Evolutionary conservation across 2,797 vertebrate genomes (phyloP), one percentile per base, ranked within the genome.

Genomic region (Pyrocephalus nanus): DNA sequence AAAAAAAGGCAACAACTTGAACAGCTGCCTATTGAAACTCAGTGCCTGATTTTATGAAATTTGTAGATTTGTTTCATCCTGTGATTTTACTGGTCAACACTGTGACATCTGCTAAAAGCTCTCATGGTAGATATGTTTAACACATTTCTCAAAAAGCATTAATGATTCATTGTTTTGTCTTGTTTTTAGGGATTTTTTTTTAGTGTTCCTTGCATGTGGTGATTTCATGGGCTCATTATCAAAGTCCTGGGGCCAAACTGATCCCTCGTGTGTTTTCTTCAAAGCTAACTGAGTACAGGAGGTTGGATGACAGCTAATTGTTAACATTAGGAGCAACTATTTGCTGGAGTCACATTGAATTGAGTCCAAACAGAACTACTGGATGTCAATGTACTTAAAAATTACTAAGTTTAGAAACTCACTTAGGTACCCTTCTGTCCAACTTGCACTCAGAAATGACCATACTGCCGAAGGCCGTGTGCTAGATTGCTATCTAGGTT

Each of bases 81-180:
- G 40, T 90, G 75, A 69, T 88, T 72, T 92, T 91, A 66, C 48
- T 93, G 66, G 84, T 95, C 12, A 0, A 88, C 94, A 79, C 42
- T 66, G 36, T 92, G 95, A 91, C 76, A 96, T 88, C 71, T 85
- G 66, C 60, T 92, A 53, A 96, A 95, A 92, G 77, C 36, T 92
- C 62, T 92, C 60, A 18, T 70, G 40, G 47, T 79, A 50, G 85
- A 79, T 74, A 84, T 75, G 91, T 89, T 65, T 67, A 96, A 92
- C 13, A 23, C 21, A 32, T 92, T 88, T 92, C 65, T 84, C 50
- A 80, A 90, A 92, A 26, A 55, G 17, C 50, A 87, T 94, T 87
- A 87, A 72, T 88, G 87, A 91, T 84, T 95, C 85, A 84, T 71
- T 95, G 27, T 65, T 80, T 78, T 32, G 26, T 69, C 43, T 61